Base-by-base conservation (phyloP, 2,113 vertebrate genomes). In the Archilochus colubris region DNA sequence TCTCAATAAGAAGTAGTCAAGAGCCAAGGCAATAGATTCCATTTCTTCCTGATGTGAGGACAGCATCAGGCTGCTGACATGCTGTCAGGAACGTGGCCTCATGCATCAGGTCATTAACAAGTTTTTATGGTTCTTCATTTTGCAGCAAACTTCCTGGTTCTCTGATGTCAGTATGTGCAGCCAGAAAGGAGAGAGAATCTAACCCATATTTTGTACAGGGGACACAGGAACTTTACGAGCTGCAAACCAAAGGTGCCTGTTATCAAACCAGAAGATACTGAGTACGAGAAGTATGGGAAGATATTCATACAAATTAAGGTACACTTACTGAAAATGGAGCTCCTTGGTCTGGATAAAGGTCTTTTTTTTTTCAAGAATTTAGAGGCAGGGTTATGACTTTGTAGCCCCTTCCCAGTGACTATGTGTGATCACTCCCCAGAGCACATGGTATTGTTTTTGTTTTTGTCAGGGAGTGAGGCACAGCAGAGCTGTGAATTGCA, bases 401-500 rank as follows among this genome's bases (percentile, higher is more conserved):
- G 1, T 14, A 74, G 21, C 30, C 28, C 15, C 22, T 67, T 88
- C 30, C 25, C 36, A 54, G 20, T 21, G 43, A 23, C 30, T 30
- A 3, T 14, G 38, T 87, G 74, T 61, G 75, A 63, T 77, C 8
- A 25, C 62, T 84, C 33, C 66, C 72, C 69, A 27, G 82, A 44
- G 33, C 70, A 63, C 90, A 73, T 66, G 43, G 76, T 16, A 46
- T 48, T 83, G 51, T 62, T 93, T 91, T 89, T 24, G 33, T 64
- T 67, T 25, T 90, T 74, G 51, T 66, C 43, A 54, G 70, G 38
- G 73, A 79, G 66, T 62, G 33, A 66, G 75, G 55, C 88, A 28
- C 46, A 55, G 63, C 9, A 43, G 55, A 80, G 64, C 70, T 66
- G 75, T 96, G 93, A 95, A 82, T 88, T 46, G 63, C 54, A 55